Percentiles rank a stretch among this genome's conserved stretches.
phyloP scores from a whole-genome alignment of 2,888 invertebrate species.

The Aplocera efformata region DNA sequence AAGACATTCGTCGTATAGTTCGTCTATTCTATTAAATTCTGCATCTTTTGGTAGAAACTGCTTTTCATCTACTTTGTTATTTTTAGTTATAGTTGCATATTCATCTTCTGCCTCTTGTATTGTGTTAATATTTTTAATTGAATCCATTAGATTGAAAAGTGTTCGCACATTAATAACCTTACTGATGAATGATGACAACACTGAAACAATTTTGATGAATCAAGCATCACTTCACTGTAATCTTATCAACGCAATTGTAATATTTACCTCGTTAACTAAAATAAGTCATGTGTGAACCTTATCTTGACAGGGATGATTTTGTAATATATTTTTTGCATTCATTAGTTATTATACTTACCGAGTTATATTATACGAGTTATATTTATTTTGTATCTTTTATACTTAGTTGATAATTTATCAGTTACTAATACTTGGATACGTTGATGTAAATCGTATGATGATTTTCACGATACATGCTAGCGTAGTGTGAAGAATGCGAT shows the following conservation, averaged over 20 bases:
- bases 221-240: slow-evolving; percentile 3
- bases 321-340: too few relatives aligned
- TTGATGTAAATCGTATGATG: too few relatives aligned
- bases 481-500: too few relatives aligned
- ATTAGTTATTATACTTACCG: too few relatives aligned
- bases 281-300: slow-evolving; percentile 7
- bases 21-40: slow-evolving; percentile 57
- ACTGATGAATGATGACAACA: slow-evolving; percentile 1
- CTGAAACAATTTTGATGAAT: slow-evolving; percentile 8
- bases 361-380: too few relatives aligned
- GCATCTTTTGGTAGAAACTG: slow-evolving; percentile 27
- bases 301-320: slow-evolving; percentile 1
- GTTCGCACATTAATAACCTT: too few relatives aligned
- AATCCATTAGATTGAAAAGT: background rate
- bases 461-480: too few relatives aligned
- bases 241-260: slow-evolving; percentile 9
- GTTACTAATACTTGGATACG: too few relatives aligned
- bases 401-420: too few relatives aligned
- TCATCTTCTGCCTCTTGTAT: slow-evolving; percentile 8
- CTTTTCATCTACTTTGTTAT: slow-evolving; percentile 19
- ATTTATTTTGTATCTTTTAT: too few relatives aligned
- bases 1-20: slow-evolving; percentile 66
- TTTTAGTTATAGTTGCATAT: slow-evolving; percentile 1
- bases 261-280: slow-evolving; percentile 6
- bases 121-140: background rate